A percentile compares a stretch with the other conserved stretches of the same genome.
These are phyloP conservation scores for Calliphora vomitoria DNA, from an alignment of 2,888 invertebrate species.

Conservation along the genomic window DNA sequence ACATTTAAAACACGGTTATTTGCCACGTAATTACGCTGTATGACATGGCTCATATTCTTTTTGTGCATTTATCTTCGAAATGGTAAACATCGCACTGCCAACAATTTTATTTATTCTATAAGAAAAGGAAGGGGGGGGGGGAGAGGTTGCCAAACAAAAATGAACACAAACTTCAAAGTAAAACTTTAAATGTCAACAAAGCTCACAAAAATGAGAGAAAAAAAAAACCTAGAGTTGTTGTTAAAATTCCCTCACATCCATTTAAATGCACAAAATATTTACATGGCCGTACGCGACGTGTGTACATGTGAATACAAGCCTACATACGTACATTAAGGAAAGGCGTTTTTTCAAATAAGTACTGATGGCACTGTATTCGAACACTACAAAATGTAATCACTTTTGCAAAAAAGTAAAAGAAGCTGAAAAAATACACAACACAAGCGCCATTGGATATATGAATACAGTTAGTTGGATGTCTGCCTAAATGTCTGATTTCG, in stretches of 20 bases:
- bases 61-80: conserved; percentile 27
- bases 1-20: not conserved
- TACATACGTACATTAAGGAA: not conserved
- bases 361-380: conserved; percentile 30
- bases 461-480: conserved; percentile 44
- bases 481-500: conserved; percentile 49
- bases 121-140: not conserved
- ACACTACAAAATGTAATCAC: conserved; percentile 60
- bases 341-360: conserved; percentile 31
- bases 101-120: conserved; percentile 32
- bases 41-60: not conserved
- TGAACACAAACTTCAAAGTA: conserved; percentile 38
- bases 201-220: not conserved
- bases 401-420: conserved; percentile 30
- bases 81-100: not conserved
- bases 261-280: conserved; percentile 60
- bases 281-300: conserved; percentile 29
- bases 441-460: conserved; percentile 11
- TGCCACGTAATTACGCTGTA: not conserved
- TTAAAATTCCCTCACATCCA: conserved; percentile 54
- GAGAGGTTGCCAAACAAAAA: no score
- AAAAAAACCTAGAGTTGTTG: conserved; percentile 29
- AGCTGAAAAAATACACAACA: not conserved
- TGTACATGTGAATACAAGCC: not conserved
- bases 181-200: conserved; percentile 57